Base-by-base conservation (phyloP, 2,888 invertebrate species). In the Bugulina stolonifera region DNA sequence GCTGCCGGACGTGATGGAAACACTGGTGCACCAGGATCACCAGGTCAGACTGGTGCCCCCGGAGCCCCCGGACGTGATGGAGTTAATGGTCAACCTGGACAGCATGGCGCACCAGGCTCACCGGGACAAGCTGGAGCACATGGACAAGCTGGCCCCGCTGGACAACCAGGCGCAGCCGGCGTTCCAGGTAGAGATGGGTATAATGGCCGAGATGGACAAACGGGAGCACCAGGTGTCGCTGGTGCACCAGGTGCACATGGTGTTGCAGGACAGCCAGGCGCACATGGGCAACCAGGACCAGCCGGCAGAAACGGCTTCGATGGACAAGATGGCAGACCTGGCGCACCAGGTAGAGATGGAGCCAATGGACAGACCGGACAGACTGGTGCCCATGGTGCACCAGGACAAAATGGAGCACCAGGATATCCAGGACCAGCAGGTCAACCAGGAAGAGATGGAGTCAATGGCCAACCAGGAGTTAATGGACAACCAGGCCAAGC, bases 111-210 rank as follows among this genome's bases (percentile, higher is more conserved):
- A 14, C 54, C 55, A 32, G 74, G 74, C 1, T 43, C 35, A n/a
- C 23, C 57, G 14, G 71, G 71, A 22, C 35, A 3, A 54, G n/a
- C 3, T 23, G 74, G 74, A 25, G 34, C 71, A 0, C 22, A 52
- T 1, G 74, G 74, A 32, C 54, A 35, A 27, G 23, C 57, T 57
- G 57, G 57, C 3, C 71, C 71, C n/a, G n/a, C 35, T 69, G 71
- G 71, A 71, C 25, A 14, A 10, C 25, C 54, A 57, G 71, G 71
- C 29, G n/a, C n/a, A 5, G n/a, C 10, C 14, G 25, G 69, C 1
- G 29, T 25, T 54, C 64, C 64, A 23, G 73, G 73, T 27, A 14
- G 25, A 3, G 18, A 22, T 18, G 73, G 73, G 1, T 14, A n/a
- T 14, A 25, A 14, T 25, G 73, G 74, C 5, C 35, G 69, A 43